Percentiles rank a stretch among this genome's conserved stretches.
Conservation (phyloP, 2,888 invertebrate genomes). For the Apoda limacodes region DNA sequence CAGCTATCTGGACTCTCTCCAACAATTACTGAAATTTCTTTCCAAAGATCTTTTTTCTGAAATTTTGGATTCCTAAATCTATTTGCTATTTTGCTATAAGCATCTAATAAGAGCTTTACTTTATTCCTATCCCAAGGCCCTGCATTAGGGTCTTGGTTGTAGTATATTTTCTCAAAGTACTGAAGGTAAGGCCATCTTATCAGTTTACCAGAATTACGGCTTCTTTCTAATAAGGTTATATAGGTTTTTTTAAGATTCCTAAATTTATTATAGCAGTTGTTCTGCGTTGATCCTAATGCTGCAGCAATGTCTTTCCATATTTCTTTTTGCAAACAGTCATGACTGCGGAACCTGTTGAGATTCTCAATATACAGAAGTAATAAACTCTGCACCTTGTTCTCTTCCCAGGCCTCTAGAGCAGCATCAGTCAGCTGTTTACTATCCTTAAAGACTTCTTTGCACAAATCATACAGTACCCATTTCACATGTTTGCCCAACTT, state of each 20-base stretch:
- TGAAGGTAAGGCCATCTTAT: constrained; percentile 53
- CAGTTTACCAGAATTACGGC: constrained; percentile 37
- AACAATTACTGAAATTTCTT: constrained; percentile 39
- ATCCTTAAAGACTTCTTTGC: constrained; percentile 54
- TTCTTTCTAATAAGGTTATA: constrained; percentile 43
- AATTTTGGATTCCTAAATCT: constrained; percentile 49
- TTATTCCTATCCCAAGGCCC: constrained; percentile 47
- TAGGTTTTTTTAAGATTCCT: constrained; percentile 56
- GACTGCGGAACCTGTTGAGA: constrained; percentile 36
- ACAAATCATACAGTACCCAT: constrained; percentile 50
- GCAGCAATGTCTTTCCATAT: constrained; percentile 55
- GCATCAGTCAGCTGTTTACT: constrained; percentile 39
- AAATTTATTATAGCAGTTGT: constrained; percentile 57
- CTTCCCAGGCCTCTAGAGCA: constrained; percentile 50
- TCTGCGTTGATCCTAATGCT: constrained; percentile 44
- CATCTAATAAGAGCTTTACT: constrained; percentile 38
- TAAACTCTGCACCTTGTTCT: constrained; percentile 41
- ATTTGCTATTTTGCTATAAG: constrained; percentile 43
- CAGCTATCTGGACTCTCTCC: constrained; percentile 40
- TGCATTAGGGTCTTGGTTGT: constrained; percentile 38
- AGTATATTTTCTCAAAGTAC: constrained; percentile 55
- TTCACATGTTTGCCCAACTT: constrained; percentile 48
- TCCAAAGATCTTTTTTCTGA: constrained; percentile 57
- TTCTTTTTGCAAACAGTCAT: constrained; percentile 45
- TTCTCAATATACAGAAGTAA: constrained; percentile 50